phyloP scores from a whole-genome alignment of 2,888 invertebrate genomes.

The Caprella mutica region DNA sequence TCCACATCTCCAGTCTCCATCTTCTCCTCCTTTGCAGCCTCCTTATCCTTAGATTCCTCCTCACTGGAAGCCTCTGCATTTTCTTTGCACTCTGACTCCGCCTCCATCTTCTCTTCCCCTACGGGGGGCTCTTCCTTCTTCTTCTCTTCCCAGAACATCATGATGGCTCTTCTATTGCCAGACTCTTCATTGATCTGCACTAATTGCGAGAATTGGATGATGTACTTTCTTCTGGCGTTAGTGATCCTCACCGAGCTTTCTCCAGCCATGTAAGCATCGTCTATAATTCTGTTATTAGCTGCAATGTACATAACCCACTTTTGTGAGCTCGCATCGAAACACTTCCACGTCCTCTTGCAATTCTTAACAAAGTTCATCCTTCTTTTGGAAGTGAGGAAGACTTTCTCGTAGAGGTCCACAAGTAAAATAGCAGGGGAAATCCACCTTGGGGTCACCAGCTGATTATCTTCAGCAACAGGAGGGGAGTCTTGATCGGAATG shows the following conservation, averaged over 20 bases:
- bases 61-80: not conserved
- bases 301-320: conserved; percentile 65
- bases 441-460: conserved; percentile 55
- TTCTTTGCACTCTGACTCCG: not conserved
- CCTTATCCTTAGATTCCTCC: not conserved
- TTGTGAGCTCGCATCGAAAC: conserved; percentile 69
- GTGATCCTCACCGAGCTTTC: conserved; percentile 57
- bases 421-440: conserved; percentile 59
- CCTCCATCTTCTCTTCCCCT: not conserved
- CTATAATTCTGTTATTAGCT: conserved; percentile 60
- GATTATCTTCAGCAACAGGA: no score
- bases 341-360: conserved; percentile 54
- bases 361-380: conserved; percentile 52
- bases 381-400: conserved; percentile 55
- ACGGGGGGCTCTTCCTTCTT: conserved; percentile 24
- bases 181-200: conserved; percentile 69
- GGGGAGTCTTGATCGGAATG: not conserved
- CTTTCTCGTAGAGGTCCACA: conserved; percentile 64
- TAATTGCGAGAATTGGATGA: conserved; percentile 66
- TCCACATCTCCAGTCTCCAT: conserved; percentile 39
- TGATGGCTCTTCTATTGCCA: conserved; percentile 66
- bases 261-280: conserved; percentile 63
- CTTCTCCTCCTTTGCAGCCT: conserved; percentile 10
- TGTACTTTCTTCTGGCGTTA: conserved; percentile 61
- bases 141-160: conserved; percentile 45